These are phyloP conservation scores for Protonemura montana DNA, from an alignment of 2,888 invertebrate species.

Conservation along the genomic window DNA sequence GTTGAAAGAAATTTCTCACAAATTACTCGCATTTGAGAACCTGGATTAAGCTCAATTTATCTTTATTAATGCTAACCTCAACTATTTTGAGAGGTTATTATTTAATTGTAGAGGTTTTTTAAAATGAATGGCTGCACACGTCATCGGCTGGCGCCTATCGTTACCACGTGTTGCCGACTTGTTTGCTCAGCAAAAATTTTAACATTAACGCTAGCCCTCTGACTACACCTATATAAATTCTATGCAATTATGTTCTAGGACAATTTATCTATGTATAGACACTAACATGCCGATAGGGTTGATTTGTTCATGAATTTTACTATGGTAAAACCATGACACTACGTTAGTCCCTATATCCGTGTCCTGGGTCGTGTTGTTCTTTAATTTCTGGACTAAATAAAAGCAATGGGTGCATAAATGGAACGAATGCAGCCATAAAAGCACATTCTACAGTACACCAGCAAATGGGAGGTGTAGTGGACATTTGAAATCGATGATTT, in stretches of 20 bases:
- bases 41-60: no score
- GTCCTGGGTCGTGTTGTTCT: background rate
- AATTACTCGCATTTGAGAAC: no score
- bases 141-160: no score
- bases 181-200: no score
- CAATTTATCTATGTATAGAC: background rate
- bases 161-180: no score
- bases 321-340: background rate
- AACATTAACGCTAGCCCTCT: no score
- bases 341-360: background rate
- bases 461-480: background rate
- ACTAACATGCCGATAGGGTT: background rate
- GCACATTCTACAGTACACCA: background rate
- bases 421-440: background rate
- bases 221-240: background rate
- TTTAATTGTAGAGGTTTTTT: no score
- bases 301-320: background rate
- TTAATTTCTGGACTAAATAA: background rate
- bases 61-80: no score
- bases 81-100: no score
- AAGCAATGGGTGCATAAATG: background rate
- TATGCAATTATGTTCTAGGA: background rate
- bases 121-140: no score
- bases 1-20: no score
- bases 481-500: background rate